Evolutionary conservation across 1,140 invertebrate genomes (phyloP).

Genomic region (Phenacoccus solenopsis): DNA sequence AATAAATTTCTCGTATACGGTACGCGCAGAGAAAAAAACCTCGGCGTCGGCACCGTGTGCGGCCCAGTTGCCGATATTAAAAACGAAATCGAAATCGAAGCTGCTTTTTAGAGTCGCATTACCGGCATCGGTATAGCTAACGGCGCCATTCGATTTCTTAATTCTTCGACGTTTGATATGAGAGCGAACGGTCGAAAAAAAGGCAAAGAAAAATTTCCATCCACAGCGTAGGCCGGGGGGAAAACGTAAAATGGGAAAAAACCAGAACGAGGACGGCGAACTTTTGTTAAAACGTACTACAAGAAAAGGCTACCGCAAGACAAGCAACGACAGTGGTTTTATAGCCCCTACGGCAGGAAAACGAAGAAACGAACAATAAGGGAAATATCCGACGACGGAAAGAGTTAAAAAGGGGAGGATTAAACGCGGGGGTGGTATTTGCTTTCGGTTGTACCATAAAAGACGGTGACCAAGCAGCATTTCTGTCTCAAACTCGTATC

Average conservation of each 20-base stretch:
- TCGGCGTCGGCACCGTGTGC: too few relatives aligned
- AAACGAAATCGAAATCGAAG: conserved; percentile 1
- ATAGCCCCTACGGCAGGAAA: conserved; percentile 14
- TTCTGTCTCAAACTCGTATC: conserved; percentile 15
- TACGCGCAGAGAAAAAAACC: too few relatives aligned
- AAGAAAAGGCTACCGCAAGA: conserved; percentile 14
- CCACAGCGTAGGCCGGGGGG: too few relatives aligned
- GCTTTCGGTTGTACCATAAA: not conserved
- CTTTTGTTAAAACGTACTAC: conserved; percentile 12
- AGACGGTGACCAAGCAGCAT: conserved; percentile 15
- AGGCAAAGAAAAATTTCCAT: too few relatives aligned
- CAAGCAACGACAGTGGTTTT: conserved; percentile 14
- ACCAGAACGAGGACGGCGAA: not conserved
- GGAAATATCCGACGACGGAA: conserved; percentile 14
- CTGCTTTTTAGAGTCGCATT: not conserved
- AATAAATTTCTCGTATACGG: not conserved
- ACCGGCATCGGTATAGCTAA: not conserved
- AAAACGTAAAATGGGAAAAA: too few relatives aligned
- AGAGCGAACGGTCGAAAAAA: too few relatives aligned
- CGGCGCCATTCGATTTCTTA: conserved; percentile 1
- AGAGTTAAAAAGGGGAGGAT: conserved; percentile 3
- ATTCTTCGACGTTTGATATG: not conserved
- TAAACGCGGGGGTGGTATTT: conserved; percentile 5
- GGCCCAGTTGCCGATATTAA: not conserved
- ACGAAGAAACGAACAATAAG: conserved; percentile 12